These are phyloP conservation scores for Agonum fuliginosum DNA, from an alignment of 2,888 invertebrate species.

Conservation along the genomic window DNA sequence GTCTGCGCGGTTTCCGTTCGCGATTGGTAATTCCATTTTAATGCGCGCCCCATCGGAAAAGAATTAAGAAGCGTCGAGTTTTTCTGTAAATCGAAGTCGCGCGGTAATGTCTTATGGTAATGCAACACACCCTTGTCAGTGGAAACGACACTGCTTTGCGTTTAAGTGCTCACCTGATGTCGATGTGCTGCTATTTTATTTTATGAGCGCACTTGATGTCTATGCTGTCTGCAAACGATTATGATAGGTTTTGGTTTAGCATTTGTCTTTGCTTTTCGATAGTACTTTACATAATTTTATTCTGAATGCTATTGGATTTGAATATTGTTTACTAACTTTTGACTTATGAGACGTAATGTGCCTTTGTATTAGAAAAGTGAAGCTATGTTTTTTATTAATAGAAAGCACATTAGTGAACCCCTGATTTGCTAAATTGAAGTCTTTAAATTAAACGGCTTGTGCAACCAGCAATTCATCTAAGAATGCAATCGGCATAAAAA, in stretches of 20 bases:
- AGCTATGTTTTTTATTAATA: no score
- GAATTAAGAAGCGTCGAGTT: constrained; percentile 63
- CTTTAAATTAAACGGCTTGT: no score
- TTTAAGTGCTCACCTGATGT: constrained; percentile 22
- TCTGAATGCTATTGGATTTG: not conserved
- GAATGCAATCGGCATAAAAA: no score
- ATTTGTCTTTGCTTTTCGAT: constrained; percentile 2
- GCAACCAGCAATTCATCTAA: no score
- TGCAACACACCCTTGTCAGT: not conserved
- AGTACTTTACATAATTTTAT: constrained; percentile 24
- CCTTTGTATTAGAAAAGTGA: no score
- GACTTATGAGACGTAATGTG: not conserved
- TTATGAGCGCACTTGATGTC: constrained; percentile 19
- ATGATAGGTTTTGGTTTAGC: constrained; percentile 5
- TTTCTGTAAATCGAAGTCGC: constrained; percentile 34
- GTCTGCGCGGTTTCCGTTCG: constrained; percentile 23
- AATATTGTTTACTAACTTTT: not conserved
- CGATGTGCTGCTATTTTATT: constrained; percentile 36
- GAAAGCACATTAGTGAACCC: no score
- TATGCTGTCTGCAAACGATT: constrained; percentile 20
- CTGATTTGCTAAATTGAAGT: no score
- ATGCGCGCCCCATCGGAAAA: constrained; percentile 65
- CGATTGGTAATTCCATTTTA: constrained; percentile 65
- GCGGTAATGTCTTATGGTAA: constrained; percentile 39
- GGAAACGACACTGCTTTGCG: not conserved